Base-by-base conservation (phyloP, 2,888 invertebrate species). In the Linyphia triangularis region DNA sequence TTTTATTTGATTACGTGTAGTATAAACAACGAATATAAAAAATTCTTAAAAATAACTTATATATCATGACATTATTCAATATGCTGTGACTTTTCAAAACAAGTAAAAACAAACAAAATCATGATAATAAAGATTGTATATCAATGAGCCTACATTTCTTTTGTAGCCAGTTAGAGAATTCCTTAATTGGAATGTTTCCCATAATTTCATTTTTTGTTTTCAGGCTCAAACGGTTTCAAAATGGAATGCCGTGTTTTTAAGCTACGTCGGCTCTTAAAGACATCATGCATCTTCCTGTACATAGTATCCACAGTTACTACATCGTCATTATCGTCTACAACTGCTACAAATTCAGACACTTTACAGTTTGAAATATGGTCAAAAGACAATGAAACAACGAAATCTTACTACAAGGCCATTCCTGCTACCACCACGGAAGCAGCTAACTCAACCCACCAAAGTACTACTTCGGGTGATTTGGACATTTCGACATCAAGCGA, bases 201-300 rank as follows among this genome's bases (percentile, higher is more conserved):
- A n/a, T n/a, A n/a, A n/a, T n/a, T n/a, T n/a, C n/a, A n/a, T n/a
- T n/a, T n/a, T 59, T n/a, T 22, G 26, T 70, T 10, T 24, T 0
- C 24, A 70, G 70, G 24, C 22, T n/a, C 37, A 16, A 24, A n/a
- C n/a, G n/a, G 26, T 30, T n/a, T 30, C 26, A 75, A 22, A 9
- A 77, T 77, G 77, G 77, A 77, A 77, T 63, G 26, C 33, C n/a
- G n/a, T 40, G 16, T 16, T 13, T 16, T 40, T 2, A 16, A 30
- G 19, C n/a, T 13, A 10, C 16, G 10, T 16, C 2, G n/a, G n/a
- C n/a, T 40, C 26, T 4, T 30, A 26, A 19, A 10, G 13, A n/a
- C 26, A 24, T 26, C 40, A 30, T 63, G 26, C 40, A 26, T 63
- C 7, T 10, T 73, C 22, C 24, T 77, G 26, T 63, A 16, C 10